phyloP scores from a whole-genome alignment of 2,113 vertebrate species.

The Oriolus oriolus region DNA sequence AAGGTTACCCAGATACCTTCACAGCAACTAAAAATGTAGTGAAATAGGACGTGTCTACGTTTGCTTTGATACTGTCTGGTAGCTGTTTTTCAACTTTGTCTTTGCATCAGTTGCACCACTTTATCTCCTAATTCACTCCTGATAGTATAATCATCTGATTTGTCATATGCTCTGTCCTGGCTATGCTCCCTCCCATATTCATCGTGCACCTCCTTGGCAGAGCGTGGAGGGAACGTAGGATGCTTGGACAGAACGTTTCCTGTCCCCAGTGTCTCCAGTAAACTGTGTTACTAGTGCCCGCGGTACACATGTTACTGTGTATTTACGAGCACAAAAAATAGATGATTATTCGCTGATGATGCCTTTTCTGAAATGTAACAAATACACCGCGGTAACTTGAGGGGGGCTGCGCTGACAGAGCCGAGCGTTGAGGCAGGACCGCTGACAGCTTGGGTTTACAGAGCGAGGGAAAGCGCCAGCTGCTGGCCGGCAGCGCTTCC shows the following conservation, averaged over 20 bases:
- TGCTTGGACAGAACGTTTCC: background rate
- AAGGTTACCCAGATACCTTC: background rate
- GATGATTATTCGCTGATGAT: background rate
- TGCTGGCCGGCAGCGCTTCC: background rate
- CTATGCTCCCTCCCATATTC: background rate
- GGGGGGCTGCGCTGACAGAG: background rate
- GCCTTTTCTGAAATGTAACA: background rate
- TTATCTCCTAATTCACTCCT: background rate
- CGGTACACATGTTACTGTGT: background rate
- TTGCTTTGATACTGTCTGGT: background rate
- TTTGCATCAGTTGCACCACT: background rate
- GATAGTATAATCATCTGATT: background rate
- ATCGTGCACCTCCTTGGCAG: background rate
- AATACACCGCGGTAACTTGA: fast-evolving
- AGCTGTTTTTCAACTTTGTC: background rate
- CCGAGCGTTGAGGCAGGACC: fast-evolving
- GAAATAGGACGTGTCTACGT: background rate
- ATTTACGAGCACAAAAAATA: background rate
- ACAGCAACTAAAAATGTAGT: background rate
- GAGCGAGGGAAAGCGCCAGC: background rate
- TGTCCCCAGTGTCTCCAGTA: background rate
- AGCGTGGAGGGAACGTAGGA: fast-evolving
- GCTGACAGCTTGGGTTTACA: no score
- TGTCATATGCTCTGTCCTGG: background rate
- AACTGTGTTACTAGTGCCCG: background rate